These are phyloP conservation scores for Sitta carolinensis DNA, from an alignment of 2,797 vertebrate genomes.

Conservation along the genomic window DNA sequence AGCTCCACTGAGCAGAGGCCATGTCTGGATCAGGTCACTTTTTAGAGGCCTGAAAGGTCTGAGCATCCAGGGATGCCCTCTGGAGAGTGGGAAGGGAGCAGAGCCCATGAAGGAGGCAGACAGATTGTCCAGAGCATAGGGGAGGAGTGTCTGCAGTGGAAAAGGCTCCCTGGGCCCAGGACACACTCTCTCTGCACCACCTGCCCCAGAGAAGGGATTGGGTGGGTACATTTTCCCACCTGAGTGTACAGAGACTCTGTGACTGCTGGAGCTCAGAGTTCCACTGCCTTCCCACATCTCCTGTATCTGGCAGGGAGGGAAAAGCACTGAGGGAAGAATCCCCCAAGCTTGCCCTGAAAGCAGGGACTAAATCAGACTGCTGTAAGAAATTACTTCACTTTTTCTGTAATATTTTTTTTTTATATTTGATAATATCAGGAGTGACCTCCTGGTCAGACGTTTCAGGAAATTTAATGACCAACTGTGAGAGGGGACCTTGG, in stretches of 20 bases:
- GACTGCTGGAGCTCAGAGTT: neutral
- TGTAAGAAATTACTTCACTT: neutral
- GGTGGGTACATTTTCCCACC: neutral
- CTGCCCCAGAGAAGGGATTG: neutral
- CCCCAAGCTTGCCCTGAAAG: neutral
- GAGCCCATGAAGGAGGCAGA: neutral
- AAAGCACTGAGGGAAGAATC: neutral
- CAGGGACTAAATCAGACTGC: neutral
- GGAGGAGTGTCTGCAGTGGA: neutral
- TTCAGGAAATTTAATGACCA: neutral
- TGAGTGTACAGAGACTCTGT: rapidly evolving
- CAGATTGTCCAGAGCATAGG: neutral
- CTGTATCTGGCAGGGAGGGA: neutral
- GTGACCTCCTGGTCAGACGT: neutral
- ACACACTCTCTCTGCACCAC: neutral
- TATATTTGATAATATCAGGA: neutral
- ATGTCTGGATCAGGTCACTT: neutral
- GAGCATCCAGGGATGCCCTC: neutral
- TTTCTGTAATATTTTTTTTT: neutral
- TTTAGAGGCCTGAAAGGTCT: neutral
- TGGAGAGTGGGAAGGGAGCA: neutral
- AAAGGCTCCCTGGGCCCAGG: neutral
- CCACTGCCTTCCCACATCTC: neutral
- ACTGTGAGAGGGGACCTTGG: neutral
- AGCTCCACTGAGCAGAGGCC: neutral